A percentile compares a stretch with the other conserved stretches of the same genome.
Evolutionary conservation across 1,140 invertebrate genomes (phyloP).

Genomic region (Penaeus chinensis): DNA sequence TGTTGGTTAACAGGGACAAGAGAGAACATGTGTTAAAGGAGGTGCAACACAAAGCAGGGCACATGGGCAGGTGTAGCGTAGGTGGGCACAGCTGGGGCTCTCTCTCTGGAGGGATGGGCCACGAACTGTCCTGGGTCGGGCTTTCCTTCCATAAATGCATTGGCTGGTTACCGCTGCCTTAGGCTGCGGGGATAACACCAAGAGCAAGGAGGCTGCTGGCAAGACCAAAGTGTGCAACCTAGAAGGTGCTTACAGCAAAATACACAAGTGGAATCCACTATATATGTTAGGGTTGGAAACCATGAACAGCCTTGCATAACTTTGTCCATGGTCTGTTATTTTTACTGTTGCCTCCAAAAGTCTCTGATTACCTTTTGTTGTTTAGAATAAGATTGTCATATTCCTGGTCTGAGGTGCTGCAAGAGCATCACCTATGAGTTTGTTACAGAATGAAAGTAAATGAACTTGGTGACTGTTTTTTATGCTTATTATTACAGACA

Average conservation of each 20-base stretch:
- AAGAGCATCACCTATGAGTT: no score
- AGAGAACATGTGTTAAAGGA: slow-evolving; percentile 17
- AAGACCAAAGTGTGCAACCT: not conserved
- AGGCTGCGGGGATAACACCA: slow-evolving; percentile 45
- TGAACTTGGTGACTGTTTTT: no score
- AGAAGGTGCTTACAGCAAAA: slow-evolving; percentile 17
- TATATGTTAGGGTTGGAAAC: not conserved
- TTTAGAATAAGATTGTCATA: no score
- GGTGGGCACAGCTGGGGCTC: slow-evolving; percentile 48
- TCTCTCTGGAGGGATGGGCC: slow-evolving; percentile 19
- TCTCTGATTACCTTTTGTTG: no score
- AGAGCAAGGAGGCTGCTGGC: slow-evolving; percentile 50
- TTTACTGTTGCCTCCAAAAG: no score
- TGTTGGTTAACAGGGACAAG: not conserved
- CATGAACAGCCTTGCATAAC: no score
- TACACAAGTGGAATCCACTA: slow-evolving; percentile 13
- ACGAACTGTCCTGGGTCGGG: slow-evolving; percentile 43
- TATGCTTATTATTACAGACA: no score
- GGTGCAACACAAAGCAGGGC: slow-evolving; percentile 18
- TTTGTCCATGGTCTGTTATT: no score
- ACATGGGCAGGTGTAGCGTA: slow-evolving; percentile 22
- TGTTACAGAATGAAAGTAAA: no score
- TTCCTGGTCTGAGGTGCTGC: no score
- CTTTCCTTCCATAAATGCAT: slow-evolving; percentile 54
- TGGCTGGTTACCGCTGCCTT: slow-evolving; percentile 51